Evolutionary conservation across 1,140 invertebrate species (phyloP).

Genomic region (Sminthurides bifidus): DNA sequence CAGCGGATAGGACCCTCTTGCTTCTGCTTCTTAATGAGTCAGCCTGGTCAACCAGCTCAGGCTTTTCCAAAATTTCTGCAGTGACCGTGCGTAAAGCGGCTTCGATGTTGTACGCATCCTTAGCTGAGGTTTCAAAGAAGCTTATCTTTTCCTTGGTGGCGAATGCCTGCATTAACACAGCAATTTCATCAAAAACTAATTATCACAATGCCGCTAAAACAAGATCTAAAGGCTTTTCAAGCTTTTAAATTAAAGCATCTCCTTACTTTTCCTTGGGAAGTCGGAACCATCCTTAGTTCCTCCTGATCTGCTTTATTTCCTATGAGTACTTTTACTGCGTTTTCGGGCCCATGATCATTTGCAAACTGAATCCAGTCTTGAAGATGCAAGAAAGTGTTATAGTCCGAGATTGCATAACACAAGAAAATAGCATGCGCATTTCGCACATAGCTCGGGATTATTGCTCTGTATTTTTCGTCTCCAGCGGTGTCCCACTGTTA

Average conservation of each 20-base stretch:
- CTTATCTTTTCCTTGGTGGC: slow-evolving; percentile 68
- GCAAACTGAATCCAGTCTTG: slow-evolving; percentile 79
- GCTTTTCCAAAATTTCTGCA: slow-evolving; percentile 33
- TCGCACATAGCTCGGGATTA: slow-evolving; percentile 88
- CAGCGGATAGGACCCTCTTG: not conserved
- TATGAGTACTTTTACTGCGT: slow-evolving; percentile 77
- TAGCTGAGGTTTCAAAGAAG: slow-evolving; percentile 78
- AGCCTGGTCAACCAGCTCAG: not conserved
- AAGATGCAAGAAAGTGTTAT: slow-evolving; percentile 74
- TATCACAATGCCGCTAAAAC: not conserved
- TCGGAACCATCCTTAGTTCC: slow-evolving; percentile 21
- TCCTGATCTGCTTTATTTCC: slow-evolving; percentile 50
- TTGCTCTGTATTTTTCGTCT: slow-evolving; percentile 83
- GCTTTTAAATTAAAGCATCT: slow-evolving; percentile 1
- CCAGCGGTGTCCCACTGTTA: slow-evolving; percentile 37
- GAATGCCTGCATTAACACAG: slow-evolving; percentile 40
- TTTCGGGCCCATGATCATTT: slow-evolving; percentile 68
- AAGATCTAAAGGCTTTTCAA: not conserved
- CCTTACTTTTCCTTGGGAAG: slow-evolving; percentile 36
- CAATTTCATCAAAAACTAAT: not conserved
- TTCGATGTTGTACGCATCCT: slow-evolving; percentile 64
- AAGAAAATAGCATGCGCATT: slow-evolving; percentile 84
- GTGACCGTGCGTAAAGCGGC: slow-evolving; percentile 54
- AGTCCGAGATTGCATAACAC: slow-evolving; percentile 84
- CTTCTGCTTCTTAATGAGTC: not conserved